Base-by-base conservation (phyloP, 2,888 invertebrate genomes). In the Eubasilissa splendida region DNA sequence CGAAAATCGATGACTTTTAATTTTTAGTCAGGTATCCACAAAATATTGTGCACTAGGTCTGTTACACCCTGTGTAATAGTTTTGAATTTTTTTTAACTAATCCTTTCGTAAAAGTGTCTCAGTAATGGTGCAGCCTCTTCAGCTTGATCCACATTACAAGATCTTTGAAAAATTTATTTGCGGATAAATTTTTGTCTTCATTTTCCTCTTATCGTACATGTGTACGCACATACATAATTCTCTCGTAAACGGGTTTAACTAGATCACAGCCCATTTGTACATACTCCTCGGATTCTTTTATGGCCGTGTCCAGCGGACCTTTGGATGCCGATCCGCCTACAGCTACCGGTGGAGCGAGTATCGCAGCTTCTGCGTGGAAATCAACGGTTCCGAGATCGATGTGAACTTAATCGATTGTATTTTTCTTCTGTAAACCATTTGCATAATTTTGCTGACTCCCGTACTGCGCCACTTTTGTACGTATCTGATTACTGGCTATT, bases 171-270 rank as follows among this genome's bases (percentile, higher is more conserved):
- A 3, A 58, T 58, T n/a, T n/a, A 4, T n/a, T 4, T 9, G n/a
- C 58, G n/a, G 58, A 58, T 9, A n/a, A 3, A 9, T 58, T 8
- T 10, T 9, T 10, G 58, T n/a, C 58, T n/a, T 4, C 4, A 4
- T 58, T 58, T 58, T 58, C 58, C 42, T 42, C 58, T 58, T 58
- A 9, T 8, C 58, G 42, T 58, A 58, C 12, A 58, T 7, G 7
- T 42, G 42, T 42, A 42, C 50, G 68, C 12, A 50, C 7, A n/a
- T 68, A 68, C 68, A 50, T 68, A 68, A 68, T 68, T 50, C 50
- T 12, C 42, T 50, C 68, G 14, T 50, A 14, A 68, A 68, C 68
- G 68, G 52, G 68, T 68, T 50, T 68, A 42, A 68, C 68, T 68
- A 68, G 68, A 68, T 68, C 68, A 52, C 52, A 52, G 14, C 50